A percentile compares a stretch with the other conserved stretches of the same genome.
These are phyloP conservation scores for Dasypus novemcinctus DNA, from an alignment of 2,113 vertebrate species.

Conservation along the genomic window DNA sequence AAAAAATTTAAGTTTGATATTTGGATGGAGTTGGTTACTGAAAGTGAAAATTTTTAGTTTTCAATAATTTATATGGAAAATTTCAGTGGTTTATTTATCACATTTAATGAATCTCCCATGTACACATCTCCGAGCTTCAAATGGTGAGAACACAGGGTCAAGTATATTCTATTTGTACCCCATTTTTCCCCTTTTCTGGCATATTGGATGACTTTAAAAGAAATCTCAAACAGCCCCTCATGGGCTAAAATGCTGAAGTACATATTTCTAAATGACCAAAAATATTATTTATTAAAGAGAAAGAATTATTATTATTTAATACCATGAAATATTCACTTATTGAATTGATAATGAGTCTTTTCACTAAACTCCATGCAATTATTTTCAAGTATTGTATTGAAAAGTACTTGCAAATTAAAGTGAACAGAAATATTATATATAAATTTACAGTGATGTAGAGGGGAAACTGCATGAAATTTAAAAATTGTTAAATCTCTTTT, in stretches of 20 bases:
- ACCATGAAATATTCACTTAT: too few species aligned
- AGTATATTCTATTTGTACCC: not conserved
- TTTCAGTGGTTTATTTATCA: not conserved
- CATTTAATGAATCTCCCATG: not conserved
- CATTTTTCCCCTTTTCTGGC: not conserved
- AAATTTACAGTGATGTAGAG: not conserved
- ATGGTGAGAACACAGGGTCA: not conserved
- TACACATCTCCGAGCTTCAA: not conserved
- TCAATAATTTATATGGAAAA: not conserved
- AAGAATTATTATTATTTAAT: not conserved
- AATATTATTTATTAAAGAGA: too few species aligned
- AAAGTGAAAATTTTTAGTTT: not conserved
- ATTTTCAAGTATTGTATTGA: not conserved
- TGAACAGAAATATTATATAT: not conserved
- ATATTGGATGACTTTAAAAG: too few species aligned
- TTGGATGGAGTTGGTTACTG: not conserved
- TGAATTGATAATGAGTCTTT: not conserved
- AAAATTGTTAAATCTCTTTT: too few species aligned
- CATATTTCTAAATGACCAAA: too few species aligned
- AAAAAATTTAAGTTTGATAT: not conserved
- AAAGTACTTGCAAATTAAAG: not conserved
- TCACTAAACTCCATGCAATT: not conserved
- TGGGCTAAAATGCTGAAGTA: too few species aligned
- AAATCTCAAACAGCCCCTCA: too few species aligned
- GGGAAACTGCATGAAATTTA: not conserved